These are phyloP conservation scores for Burhinus oedicnemus DNA, from an alignment of 2,113 vertebrate species.

Conservation along the genomic window DNA sequence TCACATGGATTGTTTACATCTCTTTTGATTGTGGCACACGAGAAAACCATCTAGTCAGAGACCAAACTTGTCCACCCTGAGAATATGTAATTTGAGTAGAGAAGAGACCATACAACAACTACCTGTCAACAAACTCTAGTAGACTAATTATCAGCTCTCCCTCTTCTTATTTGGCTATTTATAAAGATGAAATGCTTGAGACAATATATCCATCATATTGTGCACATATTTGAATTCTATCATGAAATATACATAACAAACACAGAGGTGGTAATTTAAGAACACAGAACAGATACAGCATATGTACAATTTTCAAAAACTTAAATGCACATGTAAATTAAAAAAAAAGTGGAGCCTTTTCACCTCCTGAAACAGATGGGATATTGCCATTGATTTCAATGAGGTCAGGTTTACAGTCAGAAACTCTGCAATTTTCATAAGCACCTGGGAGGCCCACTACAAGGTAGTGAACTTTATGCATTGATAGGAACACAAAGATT, in stretches of 20 bases:
- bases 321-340: neutral
- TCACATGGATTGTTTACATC: neutral
- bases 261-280: neutral
- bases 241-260: conserved; percentile 33
- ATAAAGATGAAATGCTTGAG: neutral
- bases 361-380: neutral
- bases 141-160: neutral
- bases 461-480: neutral
- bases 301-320: conserved; percentile 16
- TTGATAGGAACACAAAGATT: neutral
- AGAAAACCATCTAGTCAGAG: conserved; percentile 54
- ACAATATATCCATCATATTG: conserved; percentile 7
- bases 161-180: neutral
- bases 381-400: conserved; percentile 6
- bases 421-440: neutral
- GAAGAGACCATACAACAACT: neutral
- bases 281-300: conserved; percentile 26
- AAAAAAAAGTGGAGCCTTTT: neutral
- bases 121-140: neutral
- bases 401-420: conserved; percentile 1
- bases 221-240: conserved; percentile 7
- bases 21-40: neutral
- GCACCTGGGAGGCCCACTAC: neutral
- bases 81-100: neutral
- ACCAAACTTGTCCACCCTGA: conserved; percentile 69